These are phyloP conservation scores for Eupsittula cactorum DNA, from an alignment of 2,113 vertebrate genomes.

Conservation along the genomic window DNA sequence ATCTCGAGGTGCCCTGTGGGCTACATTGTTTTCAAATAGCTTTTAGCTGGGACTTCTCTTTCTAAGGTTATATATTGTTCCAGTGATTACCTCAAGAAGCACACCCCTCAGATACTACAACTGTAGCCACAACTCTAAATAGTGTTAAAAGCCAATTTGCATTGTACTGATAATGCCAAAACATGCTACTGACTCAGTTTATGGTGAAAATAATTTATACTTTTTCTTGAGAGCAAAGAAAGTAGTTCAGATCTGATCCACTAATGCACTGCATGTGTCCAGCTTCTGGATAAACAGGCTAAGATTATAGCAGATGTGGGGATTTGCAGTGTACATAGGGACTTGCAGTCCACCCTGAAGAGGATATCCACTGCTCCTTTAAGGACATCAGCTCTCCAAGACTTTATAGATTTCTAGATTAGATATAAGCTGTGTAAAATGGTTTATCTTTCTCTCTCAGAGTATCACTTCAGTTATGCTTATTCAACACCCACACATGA, in stretches of 20 bases:
- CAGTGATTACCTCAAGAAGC: slow-evolving; percentile 47
- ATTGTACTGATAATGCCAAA: neutral
- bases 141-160: neutral
- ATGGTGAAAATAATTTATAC: neutral
- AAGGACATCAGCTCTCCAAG: neutral
- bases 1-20: slow-evolving; percentile 53
- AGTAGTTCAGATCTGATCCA: neutral
- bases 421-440: neutral
- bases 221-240: neutral
- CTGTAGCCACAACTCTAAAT: neutral
- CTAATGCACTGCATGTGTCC: neutral
- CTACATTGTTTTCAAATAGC: slow-evolving; percentile 61
- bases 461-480: neutral
- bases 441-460: neutral
- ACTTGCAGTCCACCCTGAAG: neutral
- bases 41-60: slow-evolving; percentile 46
- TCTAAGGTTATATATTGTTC: slow-evolving; percentile 9
- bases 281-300: neutral
- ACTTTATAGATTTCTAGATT: neutral
- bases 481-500: neutral
- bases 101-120: neutral
- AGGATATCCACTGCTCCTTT: neutral
- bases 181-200: neutral
- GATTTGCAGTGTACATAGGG: neutral
- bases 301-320: neutral